These are phyloP conservation scores for Augochlorella aurata DNA, from an alignment of 2,888 invertebrate genomes.

Conservation along the genomic window DNA sequence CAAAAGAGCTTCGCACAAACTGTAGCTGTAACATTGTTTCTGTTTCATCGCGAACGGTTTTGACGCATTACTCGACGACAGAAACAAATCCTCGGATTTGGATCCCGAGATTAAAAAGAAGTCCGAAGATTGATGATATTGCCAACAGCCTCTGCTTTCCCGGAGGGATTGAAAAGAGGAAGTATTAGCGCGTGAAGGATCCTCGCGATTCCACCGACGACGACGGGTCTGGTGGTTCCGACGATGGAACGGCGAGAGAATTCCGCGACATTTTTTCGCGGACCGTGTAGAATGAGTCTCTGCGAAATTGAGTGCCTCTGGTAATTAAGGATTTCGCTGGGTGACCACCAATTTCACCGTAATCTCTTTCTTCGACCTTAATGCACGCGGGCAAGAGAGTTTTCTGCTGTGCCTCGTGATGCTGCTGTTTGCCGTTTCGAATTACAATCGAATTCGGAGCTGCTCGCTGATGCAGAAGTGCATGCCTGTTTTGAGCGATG, in stretches of 20 bases:
- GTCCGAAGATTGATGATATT: too few species aligned
- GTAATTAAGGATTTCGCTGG: conserved; percentile 13
- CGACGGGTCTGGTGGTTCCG: too few species aligned
- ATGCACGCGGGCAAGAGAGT: conserved; percentile 2
- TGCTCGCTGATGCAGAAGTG: background rate
- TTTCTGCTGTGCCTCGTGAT: background rate
- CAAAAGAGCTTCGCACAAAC: too few species aligned
- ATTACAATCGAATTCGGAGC: background rate
- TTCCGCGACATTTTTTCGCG: background rate
- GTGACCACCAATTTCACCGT: conserved; percentile 9
- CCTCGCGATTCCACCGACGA: background rate
- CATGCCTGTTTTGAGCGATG: background rate
- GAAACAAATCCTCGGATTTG: too few species aligned
- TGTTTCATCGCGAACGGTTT: too few species aligned
- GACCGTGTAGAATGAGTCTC: background rate
- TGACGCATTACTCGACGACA: too few species aligned
- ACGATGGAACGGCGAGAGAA: background rate
- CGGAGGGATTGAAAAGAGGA: too few species aligned
- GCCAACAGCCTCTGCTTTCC: too few species aligned
- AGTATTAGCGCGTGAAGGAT: background rate
- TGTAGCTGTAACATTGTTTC: too few species aligned
- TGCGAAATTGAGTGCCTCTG: conserved; percentile 1
- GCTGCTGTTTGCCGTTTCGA: conserved; percentile 2
- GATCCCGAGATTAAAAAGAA: too few species aligned
- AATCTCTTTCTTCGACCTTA: conserved; percentile 17